phyloP scores from a whole-genome alignment of 1,140 invertebrate species.

The Drosophila murphyi region DNA sequence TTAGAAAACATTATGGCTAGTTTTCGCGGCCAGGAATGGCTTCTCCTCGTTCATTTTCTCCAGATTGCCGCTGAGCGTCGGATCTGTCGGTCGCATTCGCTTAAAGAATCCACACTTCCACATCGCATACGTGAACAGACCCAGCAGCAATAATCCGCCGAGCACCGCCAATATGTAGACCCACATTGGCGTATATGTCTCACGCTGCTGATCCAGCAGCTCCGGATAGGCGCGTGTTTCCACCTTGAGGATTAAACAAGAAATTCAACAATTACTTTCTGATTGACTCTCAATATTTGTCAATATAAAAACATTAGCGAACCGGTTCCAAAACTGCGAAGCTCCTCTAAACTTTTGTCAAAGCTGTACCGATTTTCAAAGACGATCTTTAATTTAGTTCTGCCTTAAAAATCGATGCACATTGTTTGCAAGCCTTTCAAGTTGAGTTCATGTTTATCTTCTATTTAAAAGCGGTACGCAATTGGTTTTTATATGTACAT shows the following conservation, averaged over 20 bases:
- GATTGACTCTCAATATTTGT: background rate
- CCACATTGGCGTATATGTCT: slow-evolving; percentile 90
- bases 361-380: too few relatives aligned
- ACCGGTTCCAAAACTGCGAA: too few relatives aligned
- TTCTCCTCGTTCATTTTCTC: slow-evolving; percentile 90
- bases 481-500: slow-evolving; percentile 50
- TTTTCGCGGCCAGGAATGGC: slow-evolving; percentile 84
- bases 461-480: background rate
- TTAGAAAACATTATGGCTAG: slow-evolving; percentile 77
- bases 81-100: slow-evolving; percentile 89
- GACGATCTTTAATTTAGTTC: too few relatives aligned
- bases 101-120: slow-evolving; percentile 97
- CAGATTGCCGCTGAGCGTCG: slow-evolving; percentile 92
- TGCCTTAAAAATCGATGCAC: too few relatives aligned
- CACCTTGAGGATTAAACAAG: slow-evolving; percentile 85
- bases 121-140: slow-evolving; percentile 90
- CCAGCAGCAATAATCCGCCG: slow-evolving; percentile 91
- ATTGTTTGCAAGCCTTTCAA: background rate
- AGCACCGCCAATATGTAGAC: slow-evolving; percentile 92
- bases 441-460: background rate
- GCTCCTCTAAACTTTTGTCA: too few relatives aligned
- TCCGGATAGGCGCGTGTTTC: slow-evolving; percentile 93
- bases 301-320: too few relatives aligned
- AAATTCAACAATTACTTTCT: background rate
- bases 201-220: slow-evolving; percentile 88